Evolutionary conservation across 2,113 vertebrate genomes (phyloP).

Genomic region (Capreolus pygargus): DNA sequence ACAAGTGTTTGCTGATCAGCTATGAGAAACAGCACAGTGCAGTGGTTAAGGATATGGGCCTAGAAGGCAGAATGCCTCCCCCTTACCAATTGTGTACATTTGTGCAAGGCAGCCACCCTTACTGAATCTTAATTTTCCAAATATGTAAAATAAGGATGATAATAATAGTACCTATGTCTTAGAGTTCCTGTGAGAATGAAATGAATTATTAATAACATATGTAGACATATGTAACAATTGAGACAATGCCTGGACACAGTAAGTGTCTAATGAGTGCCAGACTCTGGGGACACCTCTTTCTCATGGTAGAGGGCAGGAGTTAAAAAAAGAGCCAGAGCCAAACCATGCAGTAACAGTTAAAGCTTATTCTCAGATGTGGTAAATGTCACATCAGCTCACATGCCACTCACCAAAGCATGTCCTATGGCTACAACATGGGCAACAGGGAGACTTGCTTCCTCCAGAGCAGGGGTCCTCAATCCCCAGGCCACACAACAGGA

Average conservation of each 20-base stretch:
- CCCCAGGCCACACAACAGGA: neutral
- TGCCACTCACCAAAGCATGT: neutral
- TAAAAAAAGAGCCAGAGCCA: neutral
- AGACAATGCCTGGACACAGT: neutral
- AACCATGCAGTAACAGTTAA: neutral
- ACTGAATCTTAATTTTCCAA: neutral
- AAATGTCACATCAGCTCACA: neutral
- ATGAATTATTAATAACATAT: neutral
- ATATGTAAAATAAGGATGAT: neutral
- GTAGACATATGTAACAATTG: neutral
- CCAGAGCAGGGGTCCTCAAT: neutral
- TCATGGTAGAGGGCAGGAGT: neutral
- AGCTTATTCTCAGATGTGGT: neutral
- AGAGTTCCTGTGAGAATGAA: neutral
- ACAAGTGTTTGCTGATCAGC: neutral
- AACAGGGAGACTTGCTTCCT: neutral
- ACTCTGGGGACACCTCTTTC: neutral
- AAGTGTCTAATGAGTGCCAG: neutral
- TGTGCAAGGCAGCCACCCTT: neutral
- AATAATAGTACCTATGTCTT: neutral
- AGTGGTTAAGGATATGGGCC: neutral
- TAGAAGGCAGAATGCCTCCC: neutral
- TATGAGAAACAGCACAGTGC: neutral
- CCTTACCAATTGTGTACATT: neutral
- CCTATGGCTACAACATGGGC: neutral